Evolutionary conservation across 2,888 invertebrate genomes (phyloP).

Genomic region (Torymus auratus): DNA sequence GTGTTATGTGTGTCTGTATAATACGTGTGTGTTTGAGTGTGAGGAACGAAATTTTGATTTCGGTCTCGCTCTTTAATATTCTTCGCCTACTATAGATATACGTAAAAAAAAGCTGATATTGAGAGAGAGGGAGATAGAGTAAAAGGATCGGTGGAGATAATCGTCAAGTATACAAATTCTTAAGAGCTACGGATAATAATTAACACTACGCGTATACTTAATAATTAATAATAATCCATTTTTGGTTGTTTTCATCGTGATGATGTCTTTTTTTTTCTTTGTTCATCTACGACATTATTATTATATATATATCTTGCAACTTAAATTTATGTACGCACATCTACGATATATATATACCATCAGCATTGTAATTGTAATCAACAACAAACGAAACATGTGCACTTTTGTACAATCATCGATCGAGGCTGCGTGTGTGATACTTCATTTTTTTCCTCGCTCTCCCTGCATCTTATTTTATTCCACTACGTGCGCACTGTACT

Average conservation of each 20-base stretch:
- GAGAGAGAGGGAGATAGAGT: conserved; percentile 7
- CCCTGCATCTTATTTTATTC: conserved; percentile 2
- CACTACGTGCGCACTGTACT: too few species aligned
- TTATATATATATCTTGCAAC: conserved; percentile 14
- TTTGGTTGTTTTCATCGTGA: too few species aligned
- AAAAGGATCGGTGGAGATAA: conserved; percentile 9
- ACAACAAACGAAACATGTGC: conserved; percentile 1
- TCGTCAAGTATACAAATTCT: conserved; percentile 27
- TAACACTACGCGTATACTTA: conserved; percentile 1
- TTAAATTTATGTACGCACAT: conserved; percentile 8
- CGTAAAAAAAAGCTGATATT: conserved; percentile 27
- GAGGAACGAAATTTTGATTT: conserved; percentile 38
- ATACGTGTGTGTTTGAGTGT: neutral
- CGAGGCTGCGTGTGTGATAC: neutral
- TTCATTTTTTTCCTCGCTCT: conserved; percentile 32
- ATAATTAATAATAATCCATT: neutral
- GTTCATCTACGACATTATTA: too few species aligned
- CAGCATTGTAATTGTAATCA: neutral
- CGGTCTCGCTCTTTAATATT: neutral
- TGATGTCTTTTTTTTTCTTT: too few species aligned
- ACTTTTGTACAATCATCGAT: conserved; percentile 13
- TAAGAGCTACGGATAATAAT: conserved; percentile 6
- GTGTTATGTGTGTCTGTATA: neutral
- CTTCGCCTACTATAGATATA: neutral
- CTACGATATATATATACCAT: neutral